A percentile compares a stretch with the other conserved stretches of the same genome.
These are phyloP conservation scores for Psittacara wagleri DNA, from an alignment of 2,113 vertebrate species.

Conservation along the genomic window DNA sequence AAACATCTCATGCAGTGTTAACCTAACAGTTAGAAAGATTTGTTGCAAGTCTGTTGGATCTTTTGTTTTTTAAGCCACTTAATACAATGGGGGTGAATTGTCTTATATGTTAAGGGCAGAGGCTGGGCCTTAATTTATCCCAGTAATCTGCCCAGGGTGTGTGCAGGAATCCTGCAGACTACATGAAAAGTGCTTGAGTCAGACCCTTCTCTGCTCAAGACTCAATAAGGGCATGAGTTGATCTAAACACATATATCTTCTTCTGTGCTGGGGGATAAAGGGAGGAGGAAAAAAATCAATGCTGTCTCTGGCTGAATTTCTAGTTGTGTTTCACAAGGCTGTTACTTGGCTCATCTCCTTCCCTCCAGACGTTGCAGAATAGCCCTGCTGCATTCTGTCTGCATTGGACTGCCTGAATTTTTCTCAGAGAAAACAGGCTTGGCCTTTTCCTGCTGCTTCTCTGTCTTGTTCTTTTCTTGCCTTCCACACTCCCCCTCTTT, in stretches of 20 bases:
- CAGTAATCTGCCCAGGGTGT: neutral
- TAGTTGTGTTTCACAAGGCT: neutral
- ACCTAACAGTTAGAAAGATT: slow-evolving; percentile 27
- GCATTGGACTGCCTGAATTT: neutral
- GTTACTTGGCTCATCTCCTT: neutral
- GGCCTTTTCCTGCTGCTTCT: neutral
- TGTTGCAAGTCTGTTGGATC: neutral
- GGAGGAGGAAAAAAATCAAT: neutral
- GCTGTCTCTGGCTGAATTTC: slow-evolving; percentile 14
- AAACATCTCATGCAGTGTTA: slow-evolving; percentile 15
- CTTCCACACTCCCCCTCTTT: neutral
- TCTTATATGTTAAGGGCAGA: neutral
- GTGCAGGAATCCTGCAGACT: neutral
- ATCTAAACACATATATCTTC: slow-evolving; percentile 34
- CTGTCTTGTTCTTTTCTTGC: neutral
- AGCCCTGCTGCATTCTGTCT: neutral
- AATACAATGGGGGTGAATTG: neutral
- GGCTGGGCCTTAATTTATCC: slow-evolving; percentile 16
- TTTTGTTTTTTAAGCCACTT: neutral
- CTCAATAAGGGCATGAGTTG: slow-evolving; percentile 14
- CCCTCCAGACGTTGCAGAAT: neutral
- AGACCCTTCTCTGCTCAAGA: slow-evolving; percentile 29
- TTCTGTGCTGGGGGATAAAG: neutral
- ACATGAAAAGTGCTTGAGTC: slow-evolving; percentile 32
- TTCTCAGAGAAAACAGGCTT: neutral